Base-by-base conservation (phyloP, 2,113 vertebrate genomes). In the Hydropotes inermis region DNA sequence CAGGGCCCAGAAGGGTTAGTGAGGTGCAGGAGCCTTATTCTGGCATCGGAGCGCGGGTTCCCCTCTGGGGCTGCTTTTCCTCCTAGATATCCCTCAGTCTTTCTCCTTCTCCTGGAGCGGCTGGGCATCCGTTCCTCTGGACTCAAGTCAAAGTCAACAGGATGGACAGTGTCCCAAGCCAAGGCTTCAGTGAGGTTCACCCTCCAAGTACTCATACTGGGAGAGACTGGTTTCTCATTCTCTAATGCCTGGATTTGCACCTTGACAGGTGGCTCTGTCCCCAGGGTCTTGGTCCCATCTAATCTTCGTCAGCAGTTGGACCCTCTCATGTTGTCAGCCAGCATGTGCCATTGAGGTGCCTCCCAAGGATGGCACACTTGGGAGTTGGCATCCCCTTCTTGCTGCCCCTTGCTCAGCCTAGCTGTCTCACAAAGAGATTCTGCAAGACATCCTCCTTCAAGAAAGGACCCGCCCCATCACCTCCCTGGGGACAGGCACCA, bases 141-240 rank as follows among this genome's bases (percentile, higher is more conserved):
- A 9, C 45, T 52, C 1, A 33, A 5, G 28, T n/a, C 54, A 57
- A 19, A 85, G 47, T 45, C n/a, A 3, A 11, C 7, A 12, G 64
- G 70, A 39, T 60, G 55, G 33, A 8, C 3, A 3, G 39, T 33
- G 25, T 33, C 1, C 36, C 3, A 30, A 15, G 88, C n/a, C 0
- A 5, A 6, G 27, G 1, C 61, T 57, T 9, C 30, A 50, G 10
- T 10, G 50, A 50, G 33, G 0, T 9, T 8, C 1, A 3, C 8
- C 60, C 43, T 33, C 28, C 67, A 2, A 17, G 33, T 12, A 7
- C 36, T 43, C 11, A 1, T 0, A 15, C 27, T 5, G 76, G 43
- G 25, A 45, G 11, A 17, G 11, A 74, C 67, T 74, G 7, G 10
- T 12, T 7, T 19, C 16, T 45, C 45, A 14, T 45, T n/a, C n/a